These are phyloP conservation scores for Aphelenchoides fujianensis DNA, from an alignment of 1,140 invertebrate genomes.

Conservation along the genomic window DNA sequence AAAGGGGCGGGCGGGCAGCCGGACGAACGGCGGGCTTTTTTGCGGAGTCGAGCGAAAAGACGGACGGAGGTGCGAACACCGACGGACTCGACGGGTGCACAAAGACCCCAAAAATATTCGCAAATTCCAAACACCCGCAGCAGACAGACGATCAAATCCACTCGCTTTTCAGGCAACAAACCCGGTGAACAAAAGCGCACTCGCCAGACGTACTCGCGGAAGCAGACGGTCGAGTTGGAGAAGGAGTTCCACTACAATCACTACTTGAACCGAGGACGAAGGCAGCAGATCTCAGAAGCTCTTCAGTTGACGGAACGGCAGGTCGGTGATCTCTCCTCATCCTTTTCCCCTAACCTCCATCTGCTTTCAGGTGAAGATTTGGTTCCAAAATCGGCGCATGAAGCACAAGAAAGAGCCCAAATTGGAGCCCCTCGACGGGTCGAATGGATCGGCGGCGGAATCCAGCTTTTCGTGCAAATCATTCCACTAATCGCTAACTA, in stretches of 20 bases:
- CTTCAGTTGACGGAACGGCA: conserved; percentile 82
- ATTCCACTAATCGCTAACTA: background rate
- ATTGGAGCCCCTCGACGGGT: background rate
- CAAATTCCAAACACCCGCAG: background rate
- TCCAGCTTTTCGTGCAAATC: background rate
- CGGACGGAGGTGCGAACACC: background rate
- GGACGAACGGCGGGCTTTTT: background rate
- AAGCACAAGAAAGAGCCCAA: conserved; percentile 48
- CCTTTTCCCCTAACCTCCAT: conserved; percentile 14
- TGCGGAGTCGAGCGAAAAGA: background rate
- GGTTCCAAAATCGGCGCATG: conserved; percentile 66
- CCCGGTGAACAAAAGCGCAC: background rate
- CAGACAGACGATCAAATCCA: background rate
- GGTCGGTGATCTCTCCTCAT: conserved; percentile 65
- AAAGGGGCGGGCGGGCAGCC: background rate
- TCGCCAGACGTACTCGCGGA: conserved; percentile 76
- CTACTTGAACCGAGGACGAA: conserved; percentile 69
- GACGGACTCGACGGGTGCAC: background rate
- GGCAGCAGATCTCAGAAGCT: conserved; percentile 84
- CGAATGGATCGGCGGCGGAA: background rate
- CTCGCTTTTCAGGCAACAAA: background rate
- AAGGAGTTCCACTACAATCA: conserved; percentile 95
- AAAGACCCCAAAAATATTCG: background rate
- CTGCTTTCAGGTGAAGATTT: conserved; percentile 71
- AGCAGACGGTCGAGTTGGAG: conserved; percentile 91